A percentile compares a stretch with the other conserved stretches of the same genome.
These are phyloP conservation scores for Acrossocheilus wenchowensis DNA, from an alignment of 2,797 vertebrate genomes.

Conservation along the genomic window DNA sequence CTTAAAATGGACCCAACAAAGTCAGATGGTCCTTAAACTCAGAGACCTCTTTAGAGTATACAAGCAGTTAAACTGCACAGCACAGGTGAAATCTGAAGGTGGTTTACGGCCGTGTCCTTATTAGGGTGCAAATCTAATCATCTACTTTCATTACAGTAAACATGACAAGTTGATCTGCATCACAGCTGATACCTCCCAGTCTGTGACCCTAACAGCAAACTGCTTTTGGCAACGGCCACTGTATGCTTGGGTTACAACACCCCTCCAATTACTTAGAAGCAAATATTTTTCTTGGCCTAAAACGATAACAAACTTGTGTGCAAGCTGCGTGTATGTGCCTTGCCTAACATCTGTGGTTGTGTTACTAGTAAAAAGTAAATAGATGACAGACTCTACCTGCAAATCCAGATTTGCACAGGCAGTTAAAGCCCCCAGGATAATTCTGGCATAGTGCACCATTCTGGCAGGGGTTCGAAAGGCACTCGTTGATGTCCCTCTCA, in stretches of 20 bases:
- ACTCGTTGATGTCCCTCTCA: constrained; percentile 96
- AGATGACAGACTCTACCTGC: constrained; percentile 84
- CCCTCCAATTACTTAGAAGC: constrained; percentile 71
- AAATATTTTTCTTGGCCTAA: constrained; percentile 77
- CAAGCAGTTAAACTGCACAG: constrained; percentile 23
- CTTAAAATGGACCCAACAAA: constrained; percentile 28
- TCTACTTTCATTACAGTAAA: constrained; percentile 79
- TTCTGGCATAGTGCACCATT: constrained; percentile 92
- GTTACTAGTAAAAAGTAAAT: constrained; percentile 59
- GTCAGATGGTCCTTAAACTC: constrained; percentile 41
- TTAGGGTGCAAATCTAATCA: constrained; percentile 68
- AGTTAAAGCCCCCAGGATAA: constrained; percentile 93
- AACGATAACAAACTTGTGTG: constrained; percentile 54
- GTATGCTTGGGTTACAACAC: constrained; percentile 70
- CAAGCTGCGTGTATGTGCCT: constrained; percentile 31
- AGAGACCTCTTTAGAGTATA: constrained; percentile 22
- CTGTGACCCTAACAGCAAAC: constrained; percentile 69
- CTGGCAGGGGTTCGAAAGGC: constrained; percentile 90
- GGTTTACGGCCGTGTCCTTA: constrained; percentile 61
- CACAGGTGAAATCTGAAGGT: constrained; percentile 65
- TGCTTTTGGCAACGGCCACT: constrained; percentile 68
- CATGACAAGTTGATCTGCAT: constrained; percentile 74
- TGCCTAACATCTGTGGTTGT: constrained; percentile 44
- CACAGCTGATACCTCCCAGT: constrained; percentile 73
- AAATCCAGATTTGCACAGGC: constrained; percentile 92